Conservation (phyloP, 2,113 vertebrate species). For the Melanerpes aurifrons region DNA sequence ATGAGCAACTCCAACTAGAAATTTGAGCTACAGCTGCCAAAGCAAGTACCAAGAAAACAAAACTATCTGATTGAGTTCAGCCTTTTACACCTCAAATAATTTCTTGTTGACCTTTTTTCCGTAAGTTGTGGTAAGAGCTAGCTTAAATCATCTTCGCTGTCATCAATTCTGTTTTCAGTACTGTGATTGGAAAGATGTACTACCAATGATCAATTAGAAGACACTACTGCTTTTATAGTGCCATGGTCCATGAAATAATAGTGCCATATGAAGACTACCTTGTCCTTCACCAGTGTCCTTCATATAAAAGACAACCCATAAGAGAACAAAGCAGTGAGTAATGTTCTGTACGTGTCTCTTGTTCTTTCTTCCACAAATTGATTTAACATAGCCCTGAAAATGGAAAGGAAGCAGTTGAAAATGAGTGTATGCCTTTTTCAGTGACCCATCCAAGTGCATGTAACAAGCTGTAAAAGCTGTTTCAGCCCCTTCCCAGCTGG, state of each 20-base stretch:
- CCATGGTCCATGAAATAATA: slow-evolving; percentile 40
- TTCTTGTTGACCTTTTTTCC: slow-evolving; percentile 7
- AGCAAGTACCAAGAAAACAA: background rate
- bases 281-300: slow-evolving; percentile 41
- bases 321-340: background rate
- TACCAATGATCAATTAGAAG: slow-evolving; percentile 54
- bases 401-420: background rate
- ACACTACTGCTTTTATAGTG: slow-evolving; percentile 24
- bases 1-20: background rate
- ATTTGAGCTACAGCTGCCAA: background rate
- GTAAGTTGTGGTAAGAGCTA: background rate
- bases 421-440: background rate
- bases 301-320: background rate
- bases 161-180: background rate
- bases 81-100: slow-evolving; percentile 20
- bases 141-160: slow-evolving; percentile 31
- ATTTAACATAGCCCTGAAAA: background rate
- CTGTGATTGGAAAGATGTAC: slow-evolving; percentile 39
- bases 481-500: background rate
- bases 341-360: background rate
- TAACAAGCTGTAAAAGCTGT: background rate
- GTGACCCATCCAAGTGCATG: background rate
- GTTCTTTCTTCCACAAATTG: background rate
- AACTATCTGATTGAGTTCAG: background rate
- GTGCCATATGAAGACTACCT: background rate